These are phyloP conservation scores for Conus betulinus DNA, from an alignment of 1,140 invertebrate genomes.

Conservation along the genomic window DNA sequence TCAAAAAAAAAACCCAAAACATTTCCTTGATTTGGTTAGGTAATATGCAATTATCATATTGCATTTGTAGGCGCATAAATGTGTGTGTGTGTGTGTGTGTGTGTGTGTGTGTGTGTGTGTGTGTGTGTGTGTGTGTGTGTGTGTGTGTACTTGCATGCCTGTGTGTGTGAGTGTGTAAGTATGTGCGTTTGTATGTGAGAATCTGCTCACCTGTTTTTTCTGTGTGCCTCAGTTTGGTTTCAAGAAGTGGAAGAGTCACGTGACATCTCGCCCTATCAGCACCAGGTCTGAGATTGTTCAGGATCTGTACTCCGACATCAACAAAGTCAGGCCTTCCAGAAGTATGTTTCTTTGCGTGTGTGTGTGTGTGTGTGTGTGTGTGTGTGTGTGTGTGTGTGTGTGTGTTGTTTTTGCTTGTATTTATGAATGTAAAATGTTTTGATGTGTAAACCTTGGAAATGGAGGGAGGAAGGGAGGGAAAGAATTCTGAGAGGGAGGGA, in stretches of 20 bases:
- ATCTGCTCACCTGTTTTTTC: not conserved
- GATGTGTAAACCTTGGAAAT: no score
- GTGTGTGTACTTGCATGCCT: not conserved
- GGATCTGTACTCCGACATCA: slow-evolving; percentile 67
- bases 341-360: not conserved
- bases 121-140: not conserved
- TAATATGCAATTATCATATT: no score
- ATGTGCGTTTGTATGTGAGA: not conserved
- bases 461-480: no score
- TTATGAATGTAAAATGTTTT: no score
- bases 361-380: not conserved
- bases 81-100: not conserved
- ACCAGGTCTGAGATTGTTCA: slow-evolving; percentile 68
- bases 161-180: not conserved
- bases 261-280: slow-evolving; percentile 65
- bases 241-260: slow-evolving; percentile 73
- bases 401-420: not conserved
- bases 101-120: not conserved
- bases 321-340: slow-evolving; percentile 39
- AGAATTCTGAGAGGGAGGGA: no score
- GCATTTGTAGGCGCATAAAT: no score
- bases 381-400: not conserved
- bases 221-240: slow-evolving; percentile 67
- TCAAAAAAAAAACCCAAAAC: no score
- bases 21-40: not conserved